Conservation (phyloP, 2,113 vertebrate genomes). For the Mormyrus lacerda region DNA sequence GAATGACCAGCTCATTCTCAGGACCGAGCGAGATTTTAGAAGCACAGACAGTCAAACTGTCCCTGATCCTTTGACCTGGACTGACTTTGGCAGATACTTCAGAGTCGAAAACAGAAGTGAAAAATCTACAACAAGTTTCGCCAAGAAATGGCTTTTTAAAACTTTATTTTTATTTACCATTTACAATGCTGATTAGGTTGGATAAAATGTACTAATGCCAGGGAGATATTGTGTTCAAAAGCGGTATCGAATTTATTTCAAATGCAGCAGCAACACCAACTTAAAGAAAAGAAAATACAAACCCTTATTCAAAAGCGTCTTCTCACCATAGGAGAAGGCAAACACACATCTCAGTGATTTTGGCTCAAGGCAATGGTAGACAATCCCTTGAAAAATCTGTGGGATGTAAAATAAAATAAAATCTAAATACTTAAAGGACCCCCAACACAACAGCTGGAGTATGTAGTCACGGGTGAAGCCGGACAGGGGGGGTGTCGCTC, state of each 20-base stretch:
- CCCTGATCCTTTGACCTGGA: not conserved
- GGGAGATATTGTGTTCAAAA: not conserved
- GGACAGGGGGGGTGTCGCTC: not conserved
- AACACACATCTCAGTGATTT: constrained; percentile 77
- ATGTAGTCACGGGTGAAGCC: not conserved
- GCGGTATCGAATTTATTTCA: not conserved
- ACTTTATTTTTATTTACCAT: not conserved
- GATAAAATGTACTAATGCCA: not conserved
- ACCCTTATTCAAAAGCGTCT: constrained; percentile 56
- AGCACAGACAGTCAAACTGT: not conserved
- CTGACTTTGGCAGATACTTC: not conserved
- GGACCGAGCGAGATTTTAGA: not conserved
- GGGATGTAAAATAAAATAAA: constrained; percentile 9
- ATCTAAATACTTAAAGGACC: not conserved
- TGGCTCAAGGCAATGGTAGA: constrained; percentile 74
- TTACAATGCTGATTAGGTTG: not conserved
- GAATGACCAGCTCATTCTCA: not conserved
- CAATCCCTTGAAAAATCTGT: constrained; percentile 79
- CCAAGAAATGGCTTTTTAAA: not conserved
- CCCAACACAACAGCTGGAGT: not conserved
- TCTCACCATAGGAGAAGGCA: constrained; percentile 73
- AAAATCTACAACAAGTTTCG: not conserved
- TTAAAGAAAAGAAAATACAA: constrained; percentile 17
- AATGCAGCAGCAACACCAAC: not conserved
- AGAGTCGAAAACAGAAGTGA: not conserved